Percentiles rank a stretch among this genome's conserved stretches.
Evolutionary conservation across 2,113 vertebrate genomes (phyloP).

Genomic region (Epinephelus lanceolatus): DNA sequence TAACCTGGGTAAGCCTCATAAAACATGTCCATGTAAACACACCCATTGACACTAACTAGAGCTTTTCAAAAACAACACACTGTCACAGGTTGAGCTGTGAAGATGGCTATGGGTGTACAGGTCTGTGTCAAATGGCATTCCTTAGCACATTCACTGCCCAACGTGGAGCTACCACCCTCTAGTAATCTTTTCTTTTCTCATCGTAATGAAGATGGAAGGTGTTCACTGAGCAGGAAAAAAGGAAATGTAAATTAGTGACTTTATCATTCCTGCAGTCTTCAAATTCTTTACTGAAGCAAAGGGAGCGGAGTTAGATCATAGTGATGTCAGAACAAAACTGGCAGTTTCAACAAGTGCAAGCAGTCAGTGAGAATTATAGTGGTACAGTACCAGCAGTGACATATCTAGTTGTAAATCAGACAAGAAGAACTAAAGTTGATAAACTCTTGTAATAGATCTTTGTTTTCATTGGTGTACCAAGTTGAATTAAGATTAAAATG

Average conservation of each 20-base stretch:
- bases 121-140: not conserved
- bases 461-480: not conserved
- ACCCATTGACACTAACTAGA: too few species aligned
- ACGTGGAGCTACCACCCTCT: not conserved
- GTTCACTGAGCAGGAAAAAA: not conserved
- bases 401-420: not conserved
- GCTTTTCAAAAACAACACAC: too few species aligned
- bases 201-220: not conserved
- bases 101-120: too few species aligned
- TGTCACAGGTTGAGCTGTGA: too few species aligned
- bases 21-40: too few species aligned
- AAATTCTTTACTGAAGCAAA: not conserved
- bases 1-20: too few species aligned
- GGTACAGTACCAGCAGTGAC: too few species aligned
- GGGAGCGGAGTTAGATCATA: not conserved
- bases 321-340: not conserved
- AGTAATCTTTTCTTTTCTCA: not conserved
- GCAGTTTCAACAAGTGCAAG: not conserved
- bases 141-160: not conserved
- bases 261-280: not conserved
- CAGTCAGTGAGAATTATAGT: too few species aligned
- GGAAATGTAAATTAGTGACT: not conserved
- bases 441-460: not conserved
- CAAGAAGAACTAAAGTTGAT: not conserved
- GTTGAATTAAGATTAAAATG: too few species aligned